Evolutionary conservation across 2,797 vertebrate genomes (phyloP).

Genomic region (Limnodromus scolopaceus): DNA sequence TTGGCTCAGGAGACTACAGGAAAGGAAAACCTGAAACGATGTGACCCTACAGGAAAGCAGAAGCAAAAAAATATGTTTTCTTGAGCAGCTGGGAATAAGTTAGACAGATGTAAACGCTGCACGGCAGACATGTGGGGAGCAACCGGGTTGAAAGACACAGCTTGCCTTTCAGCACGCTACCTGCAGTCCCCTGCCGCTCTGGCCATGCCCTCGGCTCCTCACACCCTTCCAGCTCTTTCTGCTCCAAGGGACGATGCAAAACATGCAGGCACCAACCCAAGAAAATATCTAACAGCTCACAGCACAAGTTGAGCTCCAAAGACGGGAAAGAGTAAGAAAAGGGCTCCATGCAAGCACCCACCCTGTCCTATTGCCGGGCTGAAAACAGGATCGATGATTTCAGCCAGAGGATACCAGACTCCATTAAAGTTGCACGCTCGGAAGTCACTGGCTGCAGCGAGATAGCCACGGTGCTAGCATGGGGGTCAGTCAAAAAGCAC

Average conservation of each 20-base stretch:
- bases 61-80: background rate
- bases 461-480: background rate
- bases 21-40: background rate
- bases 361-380: background rate
- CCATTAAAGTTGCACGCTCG: accelerated
- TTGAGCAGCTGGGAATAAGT: background rate
- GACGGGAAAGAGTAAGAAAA: background rate
- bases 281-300: background rate
- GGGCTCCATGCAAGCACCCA: background rate
- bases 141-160: slow-evolving; percentile 5
- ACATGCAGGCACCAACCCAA: background rate
- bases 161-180: background rate
- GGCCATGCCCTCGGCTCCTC: background rate
- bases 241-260: background rate
- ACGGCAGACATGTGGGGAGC: background rate
- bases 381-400: background rate
- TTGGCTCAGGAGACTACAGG: background rate
- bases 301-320: background rate
- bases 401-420: background rate
- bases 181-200: background rate
- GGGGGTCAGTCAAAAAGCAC: accelerated
- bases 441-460: background rate
- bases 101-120: background rate
- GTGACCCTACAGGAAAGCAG: background rate
- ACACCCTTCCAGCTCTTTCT: background rate